Evolutionary conservation across 1,140 invertebrate genomes (phyloP).

Genomic region (Brachionus manjavacas): DNA sequence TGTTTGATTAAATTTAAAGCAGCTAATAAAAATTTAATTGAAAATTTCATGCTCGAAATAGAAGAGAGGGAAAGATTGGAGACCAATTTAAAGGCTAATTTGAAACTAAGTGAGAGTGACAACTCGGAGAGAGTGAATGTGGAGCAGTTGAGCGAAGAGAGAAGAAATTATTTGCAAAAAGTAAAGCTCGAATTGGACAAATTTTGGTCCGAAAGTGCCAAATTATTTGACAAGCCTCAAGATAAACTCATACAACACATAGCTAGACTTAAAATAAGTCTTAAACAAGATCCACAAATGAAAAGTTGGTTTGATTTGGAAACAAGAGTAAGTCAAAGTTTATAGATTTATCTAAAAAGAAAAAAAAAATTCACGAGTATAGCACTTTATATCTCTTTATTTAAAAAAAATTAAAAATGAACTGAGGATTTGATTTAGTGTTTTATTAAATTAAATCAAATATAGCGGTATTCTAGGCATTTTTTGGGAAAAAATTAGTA

Average conservation of each 20-base stretch:
- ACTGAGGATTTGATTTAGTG: too few relatives aligned
- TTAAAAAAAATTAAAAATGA: too few relatives aligned
- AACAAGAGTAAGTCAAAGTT: slow-evolving; percentile 12
- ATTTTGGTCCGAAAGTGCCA: slow-evolving; percentile 53
- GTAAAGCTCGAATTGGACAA: slow-evolving; percentile 48
- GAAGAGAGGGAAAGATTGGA: slow-evolving; percentile 38
- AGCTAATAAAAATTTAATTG: slow-evolving; percentile 43
- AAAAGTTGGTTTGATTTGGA: slow-evolving; percentile 40
- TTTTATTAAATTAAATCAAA: too few relatives aligned
- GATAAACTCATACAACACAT: slow-evolving; percentile 51
- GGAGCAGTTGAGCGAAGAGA: slow-evolving; percentile 28
- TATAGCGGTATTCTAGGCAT: too few relatives aligned
- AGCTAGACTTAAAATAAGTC: slow-evolving; percentile 51
- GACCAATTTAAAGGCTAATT: slow-evolving; percentile 22
- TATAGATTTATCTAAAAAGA: too few relatives aligned
- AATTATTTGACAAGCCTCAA: slow-evolving; percentile 49
- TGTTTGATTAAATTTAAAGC: slow-evolving; percentile 45
- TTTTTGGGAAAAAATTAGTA: too few relatives aligned
- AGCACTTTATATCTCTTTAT: too few relatives aligned
- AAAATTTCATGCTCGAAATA: slow-evolving; percentile 47
- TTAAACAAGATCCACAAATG: slow-evolving; percentile 44
- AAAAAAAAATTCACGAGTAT: too few relatives aligned
- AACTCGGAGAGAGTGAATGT: not conserved
- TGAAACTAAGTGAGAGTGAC: slow-evolving; percentile 5
- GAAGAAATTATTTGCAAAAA: slow-evolving; percentile 44